Base-by-base conservation (phyloP, 2,888 invertebrate genomes). In the Phoenoteleia sp. region DNA sequence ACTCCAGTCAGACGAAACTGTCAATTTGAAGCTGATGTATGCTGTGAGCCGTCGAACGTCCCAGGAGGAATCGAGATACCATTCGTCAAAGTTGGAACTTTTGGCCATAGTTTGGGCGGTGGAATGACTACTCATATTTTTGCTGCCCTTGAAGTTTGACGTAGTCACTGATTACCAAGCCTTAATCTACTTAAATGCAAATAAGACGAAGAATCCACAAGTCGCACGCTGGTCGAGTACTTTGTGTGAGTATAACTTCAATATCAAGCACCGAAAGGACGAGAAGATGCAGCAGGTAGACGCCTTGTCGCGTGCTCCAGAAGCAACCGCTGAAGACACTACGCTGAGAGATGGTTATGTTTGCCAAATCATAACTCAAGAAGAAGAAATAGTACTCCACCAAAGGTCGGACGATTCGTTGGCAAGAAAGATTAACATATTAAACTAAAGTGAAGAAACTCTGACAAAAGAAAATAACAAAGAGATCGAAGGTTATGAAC, bases 1-100 rank as follows among this genome's bases (percentile, higher is more conserved):
- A 6, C n/a, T 88, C n/a, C 89, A 89, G 60, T 23, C 56, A 17
- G 86, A 86, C 54, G 71, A 83, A 7, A n/a, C n/a, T n/a, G n/a
- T n/a, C n/a, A n/a, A 23, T 66, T 69, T 45, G 74, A 81, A 27
- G 29, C 82, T 58, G 69, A 80, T 56, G 2, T 56, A 56, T 19
- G 54, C 29, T 4, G 15, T 56, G 15, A 56, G 54, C 19, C 27
- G 29, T 7, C 27, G 29, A 7, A 49, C 49, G 9, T 49, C 49
- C 21, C 3, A 3, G 11, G 49, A 3, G n/a, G 49, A 49, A 21
- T 21, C 1, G 7, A 19, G n/a, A 9, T 49, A 49, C n/a, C 49
- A 49, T 49, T 49, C 49, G 1, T 49, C 49, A 9, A 49, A 49
- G n/a, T 19, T 19, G 49, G 49, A 49, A 21, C 7, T 49, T 3